These are phyloP conservation scores for Dorcus parallelipipedus DNA, from an alignment of 2,888 invertebrate genomes.

Conservation along the genomic window DNA sequence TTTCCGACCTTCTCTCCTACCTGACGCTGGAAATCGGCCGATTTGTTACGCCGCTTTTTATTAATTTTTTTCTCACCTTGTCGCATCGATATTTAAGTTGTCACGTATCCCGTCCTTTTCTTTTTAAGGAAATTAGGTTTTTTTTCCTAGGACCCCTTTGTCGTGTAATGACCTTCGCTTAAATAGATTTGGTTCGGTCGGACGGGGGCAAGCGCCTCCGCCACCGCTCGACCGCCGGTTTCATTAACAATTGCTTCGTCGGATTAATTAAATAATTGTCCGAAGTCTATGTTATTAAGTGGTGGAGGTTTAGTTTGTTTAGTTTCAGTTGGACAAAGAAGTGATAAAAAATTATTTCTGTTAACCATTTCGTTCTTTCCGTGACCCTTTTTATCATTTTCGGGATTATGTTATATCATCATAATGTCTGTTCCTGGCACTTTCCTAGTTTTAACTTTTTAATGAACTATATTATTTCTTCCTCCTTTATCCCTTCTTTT, in stretches of 20 bases:
- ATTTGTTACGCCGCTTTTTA: not conserved
- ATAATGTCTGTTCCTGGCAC: too few species aligned
- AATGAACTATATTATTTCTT: too few species aligned
- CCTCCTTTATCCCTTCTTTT: too few species aligned
- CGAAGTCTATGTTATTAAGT: not conserved
- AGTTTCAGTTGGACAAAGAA: too few species aligned
- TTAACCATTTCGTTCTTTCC: too few species aligned
- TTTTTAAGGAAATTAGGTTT: conserved; percentile 2
- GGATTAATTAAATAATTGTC: not conserved
- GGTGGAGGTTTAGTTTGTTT: not conserved
- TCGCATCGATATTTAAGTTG: conserved; percentile 2
- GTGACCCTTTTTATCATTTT: too few species aligned
- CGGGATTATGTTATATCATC: too few species aligned
- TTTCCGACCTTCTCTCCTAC: conserved; percentile 3
- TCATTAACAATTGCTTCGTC: not conserved
- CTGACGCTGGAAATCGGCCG: not conserved
- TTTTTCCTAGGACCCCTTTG: not conserved
- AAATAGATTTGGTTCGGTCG: not conserved
- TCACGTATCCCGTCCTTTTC: conserved; percentile 1
- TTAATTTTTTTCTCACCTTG: not conserved
- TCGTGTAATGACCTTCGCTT: conserved; percentile 1
- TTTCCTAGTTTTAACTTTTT: too few species aligned
- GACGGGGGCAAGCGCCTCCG: not conserved
- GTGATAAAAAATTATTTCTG: too few species aligned
- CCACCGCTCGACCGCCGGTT: not conserved